Base-by-base conservation (phyloP, 2,888 invertebrate genomes). In the Hypselothyrea guttata region DNA sequence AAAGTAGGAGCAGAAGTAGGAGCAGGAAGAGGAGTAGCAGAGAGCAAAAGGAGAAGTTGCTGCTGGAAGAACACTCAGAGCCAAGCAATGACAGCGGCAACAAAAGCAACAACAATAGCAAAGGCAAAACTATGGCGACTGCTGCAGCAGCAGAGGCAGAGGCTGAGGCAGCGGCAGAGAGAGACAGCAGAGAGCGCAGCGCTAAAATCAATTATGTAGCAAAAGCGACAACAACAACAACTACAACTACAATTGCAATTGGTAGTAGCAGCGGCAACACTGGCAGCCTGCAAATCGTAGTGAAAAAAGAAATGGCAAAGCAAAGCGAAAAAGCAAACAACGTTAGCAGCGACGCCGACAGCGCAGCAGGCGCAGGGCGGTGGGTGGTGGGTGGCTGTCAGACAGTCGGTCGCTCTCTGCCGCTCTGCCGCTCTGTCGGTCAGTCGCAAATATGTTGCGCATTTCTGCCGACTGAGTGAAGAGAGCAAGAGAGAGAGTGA, bases 171-270 rank as follows among this genome's bases (percentile, higher is more conserved):
- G 42, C 51, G 53, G 53, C 76, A 71, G 61, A n/a, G n/a, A n/a
- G n/a, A n/a, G n/a, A n/a, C 61, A 60, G 58, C 65, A 71, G 76
- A 78, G 86, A 85, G 86, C 78, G 53, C 71, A 82, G 75, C 72
- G 75, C 83, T 86, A 75, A 87, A 87, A 86, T 86, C 87, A 87
- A 87, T 86, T 87, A 87, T 87, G 86, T 85, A 84, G 82, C 65
- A 59, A 71, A 63, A 82, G 78, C 70, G 48, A 57, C 77, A 75
- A 42, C 57, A 67, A 33, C 57, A 62, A 37, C 33, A 57, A 56
- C 45, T 56, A 40, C 71, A 33, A 40, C 41, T 52, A 57, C 65
- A 48, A 64, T 48, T 77, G 59, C 70, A 79, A 57, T 58, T 54
- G 62, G 58, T 59, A 56, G 46, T 59, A 34, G 54, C 37, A 37